Evolutionary conservation across 2,113 vertebrate species (phyloP).

Genomic region (Corydoras sp.): DNA sequence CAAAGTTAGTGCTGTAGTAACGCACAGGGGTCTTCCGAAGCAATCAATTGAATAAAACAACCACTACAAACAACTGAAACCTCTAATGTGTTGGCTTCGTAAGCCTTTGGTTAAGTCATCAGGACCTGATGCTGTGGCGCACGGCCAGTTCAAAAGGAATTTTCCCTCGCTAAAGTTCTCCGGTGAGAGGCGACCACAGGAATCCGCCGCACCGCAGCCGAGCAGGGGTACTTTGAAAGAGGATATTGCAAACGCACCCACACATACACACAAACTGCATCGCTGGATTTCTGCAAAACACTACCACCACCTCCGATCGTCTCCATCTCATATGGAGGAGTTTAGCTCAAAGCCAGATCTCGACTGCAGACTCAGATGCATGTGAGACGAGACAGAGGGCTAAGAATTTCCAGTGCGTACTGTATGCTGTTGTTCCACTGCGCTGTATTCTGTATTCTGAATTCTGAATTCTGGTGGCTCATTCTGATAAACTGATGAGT

Average conservation of each 20-base stretch:
- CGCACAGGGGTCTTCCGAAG: not conserved
- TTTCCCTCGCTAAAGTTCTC: conserved; percentile 59
- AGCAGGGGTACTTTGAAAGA: conserved; percentile 58
- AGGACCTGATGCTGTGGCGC: too few relatives aligned
- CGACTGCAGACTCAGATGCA: conserved; percentile 30
- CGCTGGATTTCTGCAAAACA: conserved; percentile 52
- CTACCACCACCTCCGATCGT: conserved; percentile 49
- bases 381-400: conserved; percentile 32
- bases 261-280: conserved; percentile 36
- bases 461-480: not conserved
- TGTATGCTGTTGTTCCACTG: conserved; percentile 37
- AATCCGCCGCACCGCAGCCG: conserved; percentile 56
- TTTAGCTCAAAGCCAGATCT: conserved; percentile 46
- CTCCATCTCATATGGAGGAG: conserved; percentile 54
- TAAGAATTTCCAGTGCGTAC: conserved; percentile 42
- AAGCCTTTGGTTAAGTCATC: too few relatives aligned
- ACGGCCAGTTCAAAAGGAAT: too few relatives aligned
- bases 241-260: conserved; percentile 46
- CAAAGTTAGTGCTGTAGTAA: not conserved
- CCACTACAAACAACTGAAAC: conserved; percentile 23
- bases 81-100: too few relatives aligned
- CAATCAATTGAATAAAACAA: not conserved
- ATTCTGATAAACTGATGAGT: not conserved
- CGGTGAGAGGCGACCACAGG: conserved; percentile 61
- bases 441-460: conserved; percentile 17